Base-by-base conservation (phyloP, 2,888 invertebrate species). In the Rhingia campestris region DNA sequence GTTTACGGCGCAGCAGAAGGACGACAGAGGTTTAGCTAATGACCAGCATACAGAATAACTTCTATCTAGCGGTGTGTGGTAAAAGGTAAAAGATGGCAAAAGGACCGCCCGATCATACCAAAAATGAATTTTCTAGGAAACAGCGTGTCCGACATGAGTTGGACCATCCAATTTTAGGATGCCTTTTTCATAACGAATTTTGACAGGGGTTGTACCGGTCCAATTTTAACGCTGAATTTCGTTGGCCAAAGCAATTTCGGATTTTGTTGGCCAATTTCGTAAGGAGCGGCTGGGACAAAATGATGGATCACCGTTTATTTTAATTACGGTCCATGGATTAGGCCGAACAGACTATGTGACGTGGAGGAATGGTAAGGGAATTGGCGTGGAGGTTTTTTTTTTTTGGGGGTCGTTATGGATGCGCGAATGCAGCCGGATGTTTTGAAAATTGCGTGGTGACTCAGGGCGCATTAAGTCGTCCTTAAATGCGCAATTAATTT, bases 241-340 rank as follows among this genome's bases (percentile, higher is more conserved):
- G 49, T 22, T 37, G 45, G 9, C 10, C 39, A 66, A 22, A 63
- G 22, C 39, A 56, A 74, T 73, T 73, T 73, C 35, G 33, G 37
- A 51, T 59, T 33, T 32, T 37, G 54, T 81, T 61, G 67, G 74
- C 43, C 79, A 84, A 77, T 73, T 77, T 74, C 7, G 7, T 39
- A 47, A 45, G 56, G 56, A 45, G 6, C 54, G 32, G 47, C 35
- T 35, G 22, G 43, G 4, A 51, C 14, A 47, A 74, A 56, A 66
- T 84, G 84, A 84, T 80, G 79, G 84, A 84, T 80, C 47, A 84
- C 84, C 82, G 82, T 82, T 84, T 84, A 84, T 59, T 84, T 84
- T 84, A 84, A 84, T 84, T 84, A 70, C 63, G 70, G 84, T 80
- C 53, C 61, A 37, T n/a, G 75, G 80, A 75, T 73, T 67, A 84